phyloP scores from a whole-genome alignment of 2,797 vertebrate species.

The Lindbergichthys nudifrons region DNA sequence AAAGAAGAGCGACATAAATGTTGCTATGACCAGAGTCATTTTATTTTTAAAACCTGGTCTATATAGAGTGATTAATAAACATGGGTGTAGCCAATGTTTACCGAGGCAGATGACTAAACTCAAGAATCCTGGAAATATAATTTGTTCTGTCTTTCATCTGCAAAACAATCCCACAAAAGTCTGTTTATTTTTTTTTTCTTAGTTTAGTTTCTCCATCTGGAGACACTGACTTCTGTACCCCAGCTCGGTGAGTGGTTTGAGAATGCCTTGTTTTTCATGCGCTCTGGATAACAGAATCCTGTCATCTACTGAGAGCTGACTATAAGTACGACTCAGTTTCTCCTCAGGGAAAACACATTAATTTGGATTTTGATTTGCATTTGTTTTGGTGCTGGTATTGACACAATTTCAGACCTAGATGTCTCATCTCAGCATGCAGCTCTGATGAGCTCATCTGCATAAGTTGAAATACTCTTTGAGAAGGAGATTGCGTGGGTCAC shows the following conservation, averaged over 20 bases:
- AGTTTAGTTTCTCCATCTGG: conserved; percentile 69
- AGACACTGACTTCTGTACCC: conserved; percentile 74
- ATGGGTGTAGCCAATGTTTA: conserved; percentile 46
- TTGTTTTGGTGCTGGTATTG: conserved; percentile 86
- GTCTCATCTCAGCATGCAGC: conserved; percentile 84
- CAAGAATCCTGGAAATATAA: conserved; percentile 46
- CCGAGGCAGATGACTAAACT: conserved; percentile 47
- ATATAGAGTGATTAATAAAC: conserved; percentile 35
- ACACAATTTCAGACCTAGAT: conserved; percentile 86
- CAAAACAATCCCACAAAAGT: conserved; percentile 62
- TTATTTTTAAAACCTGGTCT: conserved; percentile 34
- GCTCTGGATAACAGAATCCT: conserved; percentile 81
- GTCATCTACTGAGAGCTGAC: conserved; percentile 82
- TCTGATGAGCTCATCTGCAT: conserved; percentile 87
- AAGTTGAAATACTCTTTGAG: conserved; percentile 86
- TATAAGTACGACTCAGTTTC: conserved; percentile 81
- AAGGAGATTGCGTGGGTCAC: conserved; percentile 85
- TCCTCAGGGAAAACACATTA: conserved; percentile 85
- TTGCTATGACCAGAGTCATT: conserved; percentile 33
- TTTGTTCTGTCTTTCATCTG: conserved; percentile 56
- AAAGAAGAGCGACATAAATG: conserved; percentile 26
- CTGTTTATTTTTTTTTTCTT: conserved; percentile 51
- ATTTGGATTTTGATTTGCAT: conserved; percentile 87
- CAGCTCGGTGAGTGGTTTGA: conserved; percentile 68
- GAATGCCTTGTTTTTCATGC: conserved; percentile 72